These are phyloP conservation scores for Papilio xuthus DNA, from an alignment of 1,140 invertebrate genomes.

Conservation along the genomic window DNA sequence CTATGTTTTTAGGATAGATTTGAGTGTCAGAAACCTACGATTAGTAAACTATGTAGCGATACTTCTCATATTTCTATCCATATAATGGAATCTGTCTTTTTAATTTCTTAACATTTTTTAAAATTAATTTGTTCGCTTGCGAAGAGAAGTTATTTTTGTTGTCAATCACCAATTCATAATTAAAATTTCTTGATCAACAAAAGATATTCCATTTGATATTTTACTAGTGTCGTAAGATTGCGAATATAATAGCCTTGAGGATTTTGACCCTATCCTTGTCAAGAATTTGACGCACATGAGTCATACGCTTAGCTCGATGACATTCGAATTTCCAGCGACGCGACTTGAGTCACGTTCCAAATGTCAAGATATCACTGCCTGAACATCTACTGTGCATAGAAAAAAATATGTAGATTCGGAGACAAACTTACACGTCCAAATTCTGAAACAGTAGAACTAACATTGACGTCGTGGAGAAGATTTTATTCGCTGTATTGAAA, in stretches of 20 bases:
- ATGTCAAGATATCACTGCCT: conserved; percentile 19
- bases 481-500: too few species aligned
- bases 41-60: too few species aligned
- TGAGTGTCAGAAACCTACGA: too few species aligned
- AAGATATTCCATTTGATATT: neutral
- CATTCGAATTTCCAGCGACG: conserved; percentile 10
- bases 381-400: neutral
- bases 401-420: neutral
- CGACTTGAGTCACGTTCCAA: conserved; percentile 2
- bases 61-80: too few species aligned
- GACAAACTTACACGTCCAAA: neutral
- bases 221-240: neutral
- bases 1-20: too few species aligned
- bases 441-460: too few species aligned
- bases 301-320: conserved; percentile 11
- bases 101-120: too few species aligned
- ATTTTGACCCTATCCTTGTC: conserved; percentile 23
- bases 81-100: too few species aligned
- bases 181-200: neutral
- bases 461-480: too few species aligned
- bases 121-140: too few species aligned
- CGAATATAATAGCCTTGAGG: conserved; percentile 6
- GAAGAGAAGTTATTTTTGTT: too few species aligned
- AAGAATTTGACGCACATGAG: conserved; percentile 15
- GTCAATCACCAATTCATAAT: too few species aligned